Evolutionary conservation across 2,888 invertebrate species (phyloP), one percentile per base, ranked within the genome.

Genomic region (Toxonevra muliebris): DNA sequence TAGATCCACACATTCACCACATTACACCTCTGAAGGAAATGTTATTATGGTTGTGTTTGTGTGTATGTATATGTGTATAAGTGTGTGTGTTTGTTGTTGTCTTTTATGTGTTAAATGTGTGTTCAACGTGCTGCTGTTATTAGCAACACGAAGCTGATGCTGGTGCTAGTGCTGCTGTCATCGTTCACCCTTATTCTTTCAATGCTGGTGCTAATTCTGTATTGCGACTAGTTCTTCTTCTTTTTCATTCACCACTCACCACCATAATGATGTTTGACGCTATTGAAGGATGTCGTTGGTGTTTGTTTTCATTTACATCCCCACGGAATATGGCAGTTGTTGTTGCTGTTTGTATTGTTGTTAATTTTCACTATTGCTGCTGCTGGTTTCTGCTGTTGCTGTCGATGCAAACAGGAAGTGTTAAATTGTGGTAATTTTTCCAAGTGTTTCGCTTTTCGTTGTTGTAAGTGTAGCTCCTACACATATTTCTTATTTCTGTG

Each of bases 41-140:
- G 42, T n/a, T 13, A 15, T 20, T 61, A n/a, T 61, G 15, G 11
- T 15, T 30, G 40, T 58, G 40, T 20, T 17, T 12, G 53, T n/a
- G 11, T 13, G 50, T 40, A 11, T 41, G n/a, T 52, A 20, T 45
- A 17, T 42, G 30, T 54, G 15, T 41, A 17, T 13, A 15, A 55
- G 48, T 12, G 11, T 43, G 19, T 50, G 50, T 60, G 20, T n/a
- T 10, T n/a, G 10, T 4, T 20, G 48, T 40, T 19, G 10, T 10
- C 9, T 20, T 12, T 15, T 55, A 62, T 63, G 57, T 57, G 62
- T 65, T 68, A 41, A 57, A 48, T 48, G 48, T 48, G 48, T 48
- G 48, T 15, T 17, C 15, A 13, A 13, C 30, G 52, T 52, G 19
- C 13, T 8, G 5, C 15, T 52, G 17, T 52, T 30, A 30, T 19